These are phyloP conservation scores for Drosophila truncata DNA, from an alignment of 1,140 invertebrate species.

Conservation along the genomic window DNA sequence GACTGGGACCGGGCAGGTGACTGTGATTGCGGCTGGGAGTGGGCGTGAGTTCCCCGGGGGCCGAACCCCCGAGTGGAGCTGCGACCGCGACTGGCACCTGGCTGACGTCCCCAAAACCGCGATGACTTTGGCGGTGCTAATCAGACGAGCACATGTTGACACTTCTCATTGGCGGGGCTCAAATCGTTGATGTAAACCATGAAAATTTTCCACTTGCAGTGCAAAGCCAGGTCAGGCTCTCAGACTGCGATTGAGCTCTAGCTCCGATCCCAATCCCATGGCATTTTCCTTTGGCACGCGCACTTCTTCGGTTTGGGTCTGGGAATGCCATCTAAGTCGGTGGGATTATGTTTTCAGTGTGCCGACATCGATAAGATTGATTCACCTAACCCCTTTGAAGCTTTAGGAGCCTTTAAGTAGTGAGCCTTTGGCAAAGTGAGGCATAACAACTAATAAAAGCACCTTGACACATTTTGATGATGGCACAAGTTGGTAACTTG, in stretches of 20 bases:
- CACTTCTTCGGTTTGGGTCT: not conserved
- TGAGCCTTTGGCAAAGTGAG: conserved; percentile 1
- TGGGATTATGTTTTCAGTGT: conserved; percentile 4
- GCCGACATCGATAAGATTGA: conserved; percentile 46
- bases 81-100: conserved; percentile 27
- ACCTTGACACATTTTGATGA: conserved; percentile 13
- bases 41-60: conserved; percentile 37
- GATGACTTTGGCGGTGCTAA: conserved; percentile 66
- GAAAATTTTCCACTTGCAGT: conserved; percentile 74
- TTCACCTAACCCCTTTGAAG: conserved; percentile 1
- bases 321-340: conserved; percentile 10
- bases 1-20: conserved; percentile 23
- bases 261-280: conserved; percentile 8
- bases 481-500: not conserved
- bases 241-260: not conserved
- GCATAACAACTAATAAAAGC: not conserved
- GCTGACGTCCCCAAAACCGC: conserved; percentile 52
- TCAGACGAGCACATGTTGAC: conserved; percentile 70
- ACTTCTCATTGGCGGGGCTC: conserved; percentile 64
- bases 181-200: conserved; percentile 71
- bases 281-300: conserved; percentile 63
- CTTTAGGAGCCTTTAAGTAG: conserved; percentile 13
- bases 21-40: conserved; percentile 32
- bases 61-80: conserved; percentile 12
- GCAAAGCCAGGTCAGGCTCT: conserved; percentile 17